Percentiles rank a stretch among this genome's conserved stretches.
Conservation (phyloP, 2,113 vertebrate species). For the Aldabrachelys gigantea region DNA sequence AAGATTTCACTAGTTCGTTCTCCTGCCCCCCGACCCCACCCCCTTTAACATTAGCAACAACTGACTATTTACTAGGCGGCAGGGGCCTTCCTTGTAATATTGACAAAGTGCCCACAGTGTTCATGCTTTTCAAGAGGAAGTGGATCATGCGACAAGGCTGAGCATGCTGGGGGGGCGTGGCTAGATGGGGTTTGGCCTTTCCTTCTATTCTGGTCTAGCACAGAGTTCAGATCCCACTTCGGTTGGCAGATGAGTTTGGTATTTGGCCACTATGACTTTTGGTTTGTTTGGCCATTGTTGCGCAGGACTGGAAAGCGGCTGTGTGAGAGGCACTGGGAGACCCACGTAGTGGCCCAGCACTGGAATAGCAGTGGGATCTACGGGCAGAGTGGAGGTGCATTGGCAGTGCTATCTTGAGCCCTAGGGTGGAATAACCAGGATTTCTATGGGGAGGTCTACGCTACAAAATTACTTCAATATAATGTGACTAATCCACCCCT, state of each 20-base stretch:
- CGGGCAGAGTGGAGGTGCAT: not conserved
- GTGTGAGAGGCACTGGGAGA: not conserved
- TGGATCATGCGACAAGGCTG: not conserved
- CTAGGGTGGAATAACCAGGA: not conserved
- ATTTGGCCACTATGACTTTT: not conserved
- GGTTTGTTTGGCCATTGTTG: not conserved
- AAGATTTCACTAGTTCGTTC: not conserved
- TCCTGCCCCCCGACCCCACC: not conserved
- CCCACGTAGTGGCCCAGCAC: not conserved
- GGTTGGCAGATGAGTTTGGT: not conserved
- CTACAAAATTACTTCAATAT: not conserved
- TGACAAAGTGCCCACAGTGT: not conserved
- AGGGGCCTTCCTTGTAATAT: not conserved
- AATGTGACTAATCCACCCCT: not conserved
- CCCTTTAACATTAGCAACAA: not conserved
- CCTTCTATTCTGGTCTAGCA: not conserved
- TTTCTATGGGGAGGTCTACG: not conserved
- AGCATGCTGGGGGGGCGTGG: not conserved
- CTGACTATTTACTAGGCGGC: not conserved
- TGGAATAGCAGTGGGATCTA: not conserved
- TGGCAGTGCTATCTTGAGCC: not conserved
- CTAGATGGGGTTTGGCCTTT: not conserved
- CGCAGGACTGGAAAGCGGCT: not conserved
- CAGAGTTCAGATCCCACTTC: not conserved
- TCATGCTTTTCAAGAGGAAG: not conserved